Evolutionary conservation across 2,888 invertebrate genomes (phyloP), one percentile per base, ranked within the genome.

Genomic region (Meta bourneti): DNA sequence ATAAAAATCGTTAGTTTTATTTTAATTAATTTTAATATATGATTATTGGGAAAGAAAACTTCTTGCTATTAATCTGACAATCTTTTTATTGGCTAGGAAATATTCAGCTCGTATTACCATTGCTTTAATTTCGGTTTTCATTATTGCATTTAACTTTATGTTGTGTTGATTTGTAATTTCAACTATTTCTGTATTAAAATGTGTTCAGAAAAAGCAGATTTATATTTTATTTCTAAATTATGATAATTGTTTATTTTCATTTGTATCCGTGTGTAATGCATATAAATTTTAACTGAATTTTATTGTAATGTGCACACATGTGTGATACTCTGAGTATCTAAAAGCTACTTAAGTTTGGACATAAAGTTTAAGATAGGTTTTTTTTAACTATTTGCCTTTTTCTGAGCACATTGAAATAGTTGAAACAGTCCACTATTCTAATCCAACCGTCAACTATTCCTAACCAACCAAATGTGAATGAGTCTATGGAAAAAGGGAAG

Each of bases 161-260:
- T 52, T 49, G n/a, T 49, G 70, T 74, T 75, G 20, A 52, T 34
- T 84, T n/a, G 61, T 54, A 20, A 49, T 61, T 84, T 84, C 84
- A 75, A 75, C 75, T 84, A 74, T 74, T 84, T 75, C 75, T 75
- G 61, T 84, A 71, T 74, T 75, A 61, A 84, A 83, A n/a, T 82
- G 52, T 61, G 16, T 19, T 13, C 19, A 72, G 16, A 34, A 54
- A 19, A 51, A 61, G 34, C 34, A 34, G 34, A 34, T 34, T 34
- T 34, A 34, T 34, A 34, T 2, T 34, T 34, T 34, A 34, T 34
- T 34, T 34, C 34, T 34, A 2, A 34, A 34, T 34, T 34, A 34
- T 34, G 34, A 34, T 2, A 34, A 34, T 34, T 34, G 34, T 34
- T 34, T 2, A 34, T 34, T 34, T 34, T 34, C 34, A 2, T 34